Percentiles rank a stretch among this genome's conserved stretches.
Conservation (phyloP, 2,797 vertebrate genomes). For the Rhinatrema bivittatum region DNA sequence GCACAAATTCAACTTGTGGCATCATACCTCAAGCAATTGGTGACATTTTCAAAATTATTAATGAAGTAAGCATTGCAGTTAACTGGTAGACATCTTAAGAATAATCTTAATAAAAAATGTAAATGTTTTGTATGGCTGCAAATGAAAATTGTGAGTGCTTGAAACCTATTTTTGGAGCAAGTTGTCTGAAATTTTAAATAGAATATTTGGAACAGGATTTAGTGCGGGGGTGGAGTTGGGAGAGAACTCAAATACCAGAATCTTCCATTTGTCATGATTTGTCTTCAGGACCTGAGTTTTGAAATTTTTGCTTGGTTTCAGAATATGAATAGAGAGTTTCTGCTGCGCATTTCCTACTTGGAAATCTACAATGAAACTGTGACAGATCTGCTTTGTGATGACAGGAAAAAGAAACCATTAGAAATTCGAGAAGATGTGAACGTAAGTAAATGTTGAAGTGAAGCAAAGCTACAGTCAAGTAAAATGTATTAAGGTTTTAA, state of each 20-base stretch:
- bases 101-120: not conserved
- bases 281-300: too few species aligned
- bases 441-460: constrained; percentile 53
- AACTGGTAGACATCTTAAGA: not conserved
- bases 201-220: too few species aligned
- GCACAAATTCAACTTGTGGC: constrained; percentile 59
- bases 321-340: constrained; percentile 87
- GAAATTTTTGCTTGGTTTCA: constrained; percentile 29
- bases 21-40: constrained; percentile 84
- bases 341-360: constrained; percentile 92
- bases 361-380: constrained; percentile 97
- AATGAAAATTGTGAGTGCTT: too few species aligned
- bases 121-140: too few species aligned
- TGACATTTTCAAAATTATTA: constrained; percentile 84
- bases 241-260: too few species aligned
- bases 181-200: too few species aligned
- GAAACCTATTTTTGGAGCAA: too few species aligned
- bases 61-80: constrained; percentile 56
- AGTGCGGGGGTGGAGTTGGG: too few species aligned
- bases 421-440: constrained; percentile 83
- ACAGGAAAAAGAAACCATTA: constrained; percentile 81
- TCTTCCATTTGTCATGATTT: too few species aligned
- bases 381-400: constrained; percentile 82
- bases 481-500: not conserved
- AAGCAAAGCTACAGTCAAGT: not conserved